A percentile compares a stretch with the other conserved stretches of the same genome.
Conservation (phyloP, 1,140 invertebrate species). For the Hydropsyche tenuis region DNA sequence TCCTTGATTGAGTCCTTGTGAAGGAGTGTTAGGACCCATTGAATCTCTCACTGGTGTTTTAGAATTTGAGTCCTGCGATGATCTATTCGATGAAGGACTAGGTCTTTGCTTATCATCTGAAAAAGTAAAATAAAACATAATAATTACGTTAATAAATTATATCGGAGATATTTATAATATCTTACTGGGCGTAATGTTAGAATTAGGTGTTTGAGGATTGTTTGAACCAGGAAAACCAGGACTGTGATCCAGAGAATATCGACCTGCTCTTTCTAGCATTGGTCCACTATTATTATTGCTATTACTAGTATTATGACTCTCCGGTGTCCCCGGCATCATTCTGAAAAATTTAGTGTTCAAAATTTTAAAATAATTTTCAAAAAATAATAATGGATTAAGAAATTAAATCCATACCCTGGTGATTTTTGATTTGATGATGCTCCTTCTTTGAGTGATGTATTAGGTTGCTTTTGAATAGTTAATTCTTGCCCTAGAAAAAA, state of each 20-base stretch:
- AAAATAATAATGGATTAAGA: too few species aligned
- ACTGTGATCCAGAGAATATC: conserved; percentile 62
- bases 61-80: conserved; percentile 58
- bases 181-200: conserved; percentile 50
- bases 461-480: conserved; percentile 95
- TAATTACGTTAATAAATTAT: not conserved
- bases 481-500: conserved; percentile 78
- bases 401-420: too few species aligned
- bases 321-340: conserved; percentile 63
- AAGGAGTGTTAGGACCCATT: conserved; percentile 42
- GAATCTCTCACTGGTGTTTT: conserved; percentile 59
- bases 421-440: conserved; percentile 64
- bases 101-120: conserved; percentile 62
- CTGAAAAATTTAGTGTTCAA: conserved; percentile 51
- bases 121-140: conserved; percentile 9
- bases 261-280: conserved; percentile 56
- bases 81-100: conserved; percentile 60
- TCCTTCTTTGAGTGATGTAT: conserved; percentile 84
- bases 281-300: conserved; percentile 48
- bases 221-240: conserved; percentile 56
- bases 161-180: not conserved
- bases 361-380: conserved; percentile 20
- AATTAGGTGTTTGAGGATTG: conserved; percentile 61
- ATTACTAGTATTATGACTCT: conserved; percentile 52
- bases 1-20: conserved; percentile 54